Base-by-base conservation (phyloP, 2,888 invertebrate species). In the Diaphora mendica region DNA sequence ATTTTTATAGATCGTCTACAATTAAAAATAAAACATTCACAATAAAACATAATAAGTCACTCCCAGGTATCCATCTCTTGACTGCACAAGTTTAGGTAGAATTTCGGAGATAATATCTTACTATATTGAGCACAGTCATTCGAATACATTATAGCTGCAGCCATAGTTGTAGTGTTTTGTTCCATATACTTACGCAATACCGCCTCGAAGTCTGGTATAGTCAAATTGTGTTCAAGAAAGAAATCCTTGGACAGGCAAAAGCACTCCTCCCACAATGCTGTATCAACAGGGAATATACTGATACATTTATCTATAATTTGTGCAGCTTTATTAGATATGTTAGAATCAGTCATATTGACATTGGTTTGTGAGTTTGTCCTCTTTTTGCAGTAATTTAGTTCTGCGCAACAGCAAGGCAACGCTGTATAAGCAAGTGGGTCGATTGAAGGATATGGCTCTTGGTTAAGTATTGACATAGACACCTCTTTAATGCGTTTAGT, bases 131-230 rank as follows among this genome's bases (percentile, higher is more conserved):
- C 85, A 75, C 95, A 95, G 80, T 96, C 95, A 48, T 91, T 93
- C 0, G 95, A 95, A 79, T 92, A 95, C 94, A 96, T 92, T 8
- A 96, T 91, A 4, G 96, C 95, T 0, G 93, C 92, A 2, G 95
- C 95, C 94, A 95, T 94, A 0, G 94, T 92, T 2, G 91, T 89
- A 1, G 94, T 92, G 72, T 95, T 90, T 0, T 93, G 92, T 76
- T 96, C 93, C 93, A 96, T 96, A 73, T 96, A 96, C 77, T 96
- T 96, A 26, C 95, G 88, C 72, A 97, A 91, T 7, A 97, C 93
- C 7, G 89, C 90, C 87, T 97, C 97, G 77, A 97, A 89, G 71
- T 94, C 95, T 17, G 92, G 89, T 75, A 96, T 92, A 26, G 88
- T 89, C 77, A 95, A 85, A 77, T 91, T 83, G 78, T 95, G 94